A percentile compares a stretch with the other conserved stretches of the same genome.
Evolutionary conservation across 2,888 invertebrate genomes (phyloP).

Genomic region (Aricia artaxerxes): DNA sequence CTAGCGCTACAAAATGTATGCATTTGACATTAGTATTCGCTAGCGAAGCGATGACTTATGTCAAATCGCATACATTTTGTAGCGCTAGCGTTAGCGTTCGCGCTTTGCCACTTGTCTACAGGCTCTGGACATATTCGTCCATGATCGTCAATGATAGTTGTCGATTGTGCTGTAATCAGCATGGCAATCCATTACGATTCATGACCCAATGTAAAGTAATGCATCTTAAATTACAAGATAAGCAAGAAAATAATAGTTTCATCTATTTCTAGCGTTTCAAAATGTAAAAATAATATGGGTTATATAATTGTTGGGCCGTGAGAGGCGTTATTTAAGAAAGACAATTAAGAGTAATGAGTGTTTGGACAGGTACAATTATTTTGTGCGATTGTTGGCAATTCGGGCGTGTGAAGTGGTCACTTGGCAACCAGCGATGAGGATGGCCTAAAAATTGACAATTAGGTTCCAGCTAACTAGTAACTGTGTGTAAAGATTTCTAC

Average conservation of each 20-base stretch:
- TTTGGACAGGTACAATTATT: background rate
- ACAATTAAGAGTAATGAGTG: constrained; percentile 4
- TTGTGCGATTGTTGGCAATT: background rate
- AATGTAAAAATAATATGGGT: background rate
- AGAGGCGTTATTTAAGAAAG: background rate
- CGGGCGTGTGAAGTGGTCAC: constrained; percentile 9
- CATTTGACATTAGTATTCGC: too few species aligned
- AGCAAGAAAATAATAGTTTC: background rate
- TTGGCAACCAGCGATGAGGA: background rate
- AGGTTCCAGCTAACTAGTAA: too few species aligned
- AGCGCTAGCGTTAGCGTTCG: too few species aligned
- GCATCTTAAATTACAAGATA: background rate
- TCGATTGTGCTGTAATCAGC: too few species aligned
- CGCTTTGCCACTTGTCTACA: too few species aligned
- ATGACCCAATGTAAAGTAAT: background rate
- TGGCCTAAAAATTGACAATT: background rate
- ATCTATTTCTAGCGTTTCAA: background rate
- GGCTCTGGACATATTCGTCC: too few species aligned
- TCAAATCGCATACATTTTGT: too few species aligned
- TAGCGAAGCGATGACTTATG: too few species aligned
- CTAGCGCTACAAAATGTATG: too few species aligned
- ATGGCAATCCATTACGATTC: background rate
- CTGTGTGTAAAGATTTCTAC: too few species aligned
- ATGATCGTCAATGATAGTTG: too few species aligned
- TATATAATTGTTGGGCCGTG: constrained; percentile 15